A percentile compares a stretch with the other conserved stretches of the same genome.
phyloP scores from a whole-genome alignment of 2,888 invertebrate genomes.

The Thalpophila matura region DNA sequence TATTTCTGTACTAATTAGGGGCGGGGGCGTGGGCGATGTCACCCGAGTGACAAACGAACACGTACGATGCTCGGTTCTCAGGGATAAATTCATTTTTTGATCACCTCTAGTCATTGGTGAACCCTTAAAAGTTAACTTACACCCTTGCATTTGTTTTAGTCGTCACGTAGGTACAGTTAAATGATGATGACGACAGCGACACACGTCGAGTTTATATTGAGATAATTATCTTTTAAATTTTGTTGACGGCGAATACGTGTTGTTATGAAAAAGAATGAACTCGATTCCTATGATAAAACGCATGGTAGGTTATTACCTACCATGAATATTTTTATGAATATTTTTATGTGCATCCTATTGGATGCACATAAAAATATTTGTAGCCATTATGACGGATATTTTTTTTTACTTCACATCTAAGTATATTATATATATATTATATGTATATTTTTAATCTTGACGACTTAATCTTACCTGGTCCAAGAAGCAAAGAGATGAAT shows the following conservation, averaged over 20 bases:
- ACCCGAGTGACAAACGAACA: conserved; percentile 78
- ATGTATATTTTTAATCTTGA: too few species aligned
- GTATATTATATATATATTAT: too few species aligned
- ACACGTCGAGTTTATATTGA: conserved; percentile 52
- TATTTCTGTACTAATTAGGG: conserved; percentile 90
- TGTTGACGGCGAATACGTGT: conserved; percentile 50
- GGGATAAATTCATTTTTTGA: conserved; percentile 77
- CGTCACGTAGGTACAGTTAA: conserved; percentile 66
- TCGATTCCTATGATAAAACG: conserved; percentile 33
- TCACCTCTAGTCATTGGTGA: conserved; percentile 57
- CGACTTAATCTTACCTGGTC: conserved; percentile 57
- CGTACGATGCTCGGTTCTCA: conserved; percentile 64
- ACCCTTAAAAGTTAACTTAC: conserved; percentile 61
- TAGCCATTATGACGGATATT: too few species aligned
- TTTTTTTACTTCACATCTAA: too few species aligned
- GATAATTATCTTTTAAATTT: conserved; percentile 58
- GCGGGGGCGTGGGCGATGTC: conserved; percentile 80
- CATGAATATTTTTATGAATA: too few species aligned
- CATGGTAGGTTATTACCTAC: too few species aligned
- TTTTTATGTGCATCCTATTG: too few species aligned
- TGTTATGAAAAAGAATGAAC: conserved; percentile 45
- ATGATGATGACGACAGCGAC: conserved; percentile 54
- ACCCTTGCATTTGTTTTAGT: too few species aligned
- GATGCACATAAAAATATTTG: background rate
- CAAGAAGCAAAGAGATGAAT: conserved; percentile 29